phyloP scores from a whole-genome alignment of 37 sponge, comb jelly and placozoan species.

The Aplysina aerophoba region DNA sequence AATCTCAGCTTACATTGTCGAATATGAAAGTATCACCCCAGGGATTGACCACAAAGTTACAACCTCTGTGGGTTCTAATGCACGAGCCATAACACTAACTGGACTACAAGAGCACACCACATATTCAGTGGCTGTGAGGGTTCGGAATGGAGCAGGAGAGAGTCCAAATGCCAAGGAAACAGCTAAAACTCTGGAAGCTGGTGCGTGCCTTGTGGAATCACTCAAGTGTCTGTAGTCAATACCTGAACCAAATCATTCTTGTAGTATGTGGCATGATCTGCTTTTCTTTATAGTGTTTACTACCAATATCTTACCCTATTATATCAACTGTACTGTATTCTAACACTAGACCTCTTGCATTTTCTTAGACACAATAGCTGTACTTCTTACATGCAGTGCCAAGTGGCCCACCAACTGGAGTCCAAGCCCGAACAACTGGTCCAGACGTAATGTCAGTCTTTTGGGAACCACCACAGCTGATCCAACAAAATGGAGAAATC shows the following conservation, averaged over 20 bases:
- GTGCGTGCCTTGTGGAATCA: no score
- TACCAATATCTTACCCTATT: no score
- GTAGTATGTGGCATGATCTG: no score
- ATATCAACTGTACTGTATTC: no score
- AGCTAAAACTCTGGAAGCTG: constrained; percentile 6
- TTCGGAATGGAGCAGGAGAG: constrained; percentile 15
- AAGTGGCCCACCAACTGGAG: neutral
- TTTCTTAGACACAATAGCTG: no score
- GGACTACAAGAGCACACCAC: neutral
- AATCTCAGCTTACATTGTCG: neutral
- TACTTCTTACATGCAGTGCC: neutral
- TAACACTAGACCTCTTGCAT: no score
- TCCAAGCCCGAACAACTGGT: neutral
- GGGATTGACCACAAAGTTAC: neutral
- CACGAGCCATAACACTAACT: neutral
- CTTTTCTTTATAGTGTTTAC: no score
- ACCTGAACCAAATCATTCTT: no score
- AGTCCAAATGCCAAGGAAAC: neutral
- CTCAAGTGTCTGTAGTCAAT: neutral
- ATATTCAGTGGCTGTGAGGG: constrained; percentile 7
- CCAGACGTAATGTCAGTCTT: neutral
- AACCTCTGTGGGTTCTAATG: neutral
- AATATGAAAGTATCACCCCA: neutral
- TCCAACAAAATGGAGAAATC: constrained; percentile 10
- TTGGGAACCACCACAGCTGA: neutral